A percentile compares a stretch with the other conserved stretches of the same genome.
These are phyloP conservation scores for Drosophila pullipes DNA, from an alignment of 2,888 invertebrate species.

Conservation along the genomic window DNA sequence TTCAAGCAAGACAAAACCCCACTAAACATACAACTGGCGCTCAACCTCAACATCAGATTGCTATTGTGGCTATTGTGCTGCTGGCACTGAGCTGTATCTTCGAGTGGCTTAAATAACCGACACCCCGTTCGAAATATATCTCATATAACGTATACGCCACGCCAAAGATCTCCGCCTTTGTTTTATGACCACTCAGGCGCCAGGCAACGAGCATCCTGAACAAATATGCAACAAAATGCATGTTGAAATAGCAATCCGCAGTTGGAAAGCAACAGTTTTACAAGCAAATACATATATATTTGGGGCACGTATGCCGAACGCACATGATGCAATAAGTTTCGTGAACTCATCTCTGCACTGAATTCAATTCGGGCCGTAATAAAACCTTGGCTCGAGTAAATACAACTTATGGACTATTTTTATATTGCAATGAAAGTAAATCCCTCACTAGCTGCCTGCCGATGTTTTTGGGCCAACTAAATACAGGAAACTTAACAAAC, in stretches of 20 bases:
- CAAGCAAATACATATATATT: conserved; percentile 27
- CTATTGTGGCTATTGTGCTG: conserved; percentile 19
- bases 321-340: conserved; percentile 56
- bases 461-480: conserved; percentile 43
- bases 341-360: conserved; percentile 30
- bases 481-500: conserved; percentile 43
- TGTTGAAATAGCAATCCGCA: not conserved
- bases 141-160: conserved; percentile 59
- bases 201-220: conserved; percentile 7
- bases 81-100: conserved; percentile 38
- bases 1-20: conserved; percentile 42
- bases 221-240: conserved; percentile 51
- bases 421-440: conserved; percentile 32
- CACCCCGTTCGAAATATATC: conserved; percentile 17
- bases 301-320: conserved; percentile 60
- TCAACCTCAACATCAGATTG: conserved; percentile 51
- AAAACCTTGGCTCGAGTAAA: conserved; percentile 41
- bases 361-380: conserved; percentile 48
- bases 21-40: conserved; percentile 57
- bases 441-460: conserved; percentile 34
- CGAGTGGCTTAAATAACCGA: conserved; percentile 52
- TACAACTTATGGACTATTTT: conserved; percentile 55
- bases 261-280: conserved; percentile 49
- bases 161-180: conserved; percentile 38
- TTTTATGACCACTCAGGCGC: conserved; percentile 27